These are phyloP conservation scores for Mus spicilegus DNA, from an alignment of 2,113 vertebrate species.

Conservation along the genomic window DNA sequence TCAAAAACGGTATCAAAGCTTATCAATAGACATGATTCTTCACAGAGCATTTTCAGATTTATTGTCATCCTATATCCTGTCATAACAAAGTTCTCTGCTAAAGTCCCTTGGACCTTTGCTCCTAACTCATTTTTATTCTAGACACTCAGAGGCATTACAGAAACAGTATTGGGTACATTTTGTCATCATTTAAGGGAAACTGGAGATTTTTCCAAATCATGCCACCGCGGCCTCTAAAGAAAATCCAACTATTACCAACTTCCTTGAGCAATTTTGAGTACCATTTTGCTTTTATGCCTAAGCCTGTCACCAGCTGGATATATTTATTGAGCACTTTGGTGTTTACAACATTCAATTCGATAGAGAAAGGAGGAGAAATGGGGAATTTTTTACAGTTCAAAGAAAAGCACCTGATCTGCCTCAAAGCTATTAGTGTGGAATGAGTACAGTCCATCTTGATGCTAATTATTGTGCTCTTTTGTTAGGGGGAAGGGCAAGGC, in stretches of 20 bases:
- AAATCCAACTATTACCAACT: constrained; percentile 63
- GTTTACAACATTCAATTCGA: constrained; percentile 64
- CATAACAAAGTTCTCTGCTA: constrained; percentile 48
- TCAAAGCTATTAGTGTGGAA: constrained; percentile 60
- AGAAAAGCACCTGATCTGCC: constrained; percentile 63
- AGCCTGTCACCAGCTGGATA: not conserved
- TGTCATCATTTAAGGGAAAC: constrained; percentile 59
- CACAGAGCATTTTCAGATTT: constrained; percentile 57
- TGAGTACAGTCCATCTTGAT: constrained; percentile 63
- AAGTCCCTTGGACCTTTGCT: constrained; percentile 19
- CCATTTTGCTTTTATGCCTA: constrained; percentile 68
- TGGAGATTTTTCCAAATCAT: constrained; percentile 56
- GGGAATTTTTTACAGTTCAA: constrained; percentile 53
- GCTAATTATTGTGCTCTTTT: constrained; percentile 73
- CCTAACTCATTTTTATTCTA: constrained; percentile 66
- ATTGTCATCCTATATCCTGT: constrained; percentile 8
- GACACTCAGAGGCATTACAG: not conserved
- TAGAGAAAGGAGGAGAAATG: constrained; percentile 29
- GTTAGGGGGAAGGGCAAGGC: constrained; percentile 67
- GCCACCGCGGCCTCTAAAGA: constrained; percentile 57
- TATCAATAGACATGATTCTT: constrained; percentile 57
- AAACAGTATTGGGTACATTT: not conserved
- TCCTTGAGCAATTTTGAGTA: constrained; percentile 51
- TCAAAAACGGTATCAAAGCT: constrained; percentile 3
- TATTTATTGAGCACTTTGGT: constrained; percentile 69